Conservation (phyloP, 2,797 vertebrate genomes). For the Acestrorhynchus altus region DNA sequence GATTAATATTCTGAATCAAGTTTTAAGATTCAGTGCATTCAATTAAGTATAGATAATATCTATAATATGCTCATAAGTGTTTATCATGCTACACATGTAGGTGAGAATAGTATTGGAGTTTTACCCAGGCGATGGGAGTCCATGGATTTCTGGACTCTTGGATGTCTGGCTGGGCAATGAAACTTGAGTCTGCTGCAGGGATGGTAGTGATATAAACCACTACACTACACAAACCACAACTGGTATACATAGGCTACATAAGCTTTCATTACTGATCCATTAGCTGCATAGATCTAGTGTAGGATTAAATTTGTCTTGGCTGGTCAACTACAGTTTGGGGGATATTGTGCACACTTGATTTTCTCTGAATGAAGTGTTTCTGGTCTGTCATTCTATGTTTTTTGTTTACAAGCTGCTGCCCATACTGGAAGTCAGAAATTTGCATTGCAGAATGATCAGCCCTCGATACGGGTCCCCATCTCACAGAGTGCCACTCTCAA, state of each 20-base stretch:
- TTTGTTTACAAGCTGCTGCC: constrained; percentile 57
- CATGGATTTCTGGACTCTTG: no score
- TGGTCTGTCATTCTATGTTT: no score
- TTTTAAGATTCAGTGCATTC: no score
- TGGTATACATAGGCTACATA: not conserved
- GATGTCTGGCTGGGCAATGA: no score
- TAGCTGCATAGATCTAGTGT: not conserved
- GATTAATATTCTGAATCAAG: no score
- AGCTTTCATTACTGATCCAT: not conserved
- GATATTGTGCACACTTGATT: not conserved
- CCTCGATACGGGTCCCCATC: constrained; percentile 36
- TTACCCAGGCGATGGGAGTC: no score
- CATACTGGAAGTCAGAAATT: not conserved
- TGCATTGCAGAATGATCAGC: constrained; percentile 52
- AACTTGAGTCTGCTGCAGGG: no score
- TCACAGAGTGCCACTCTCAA: accelerated
- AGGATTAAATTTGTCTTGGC: not conserved
- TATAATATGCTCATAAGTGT: no score
- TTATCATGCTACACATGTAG: no score
- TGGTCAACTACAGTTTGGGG: not conserved
- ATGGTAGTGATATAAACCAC: no score
- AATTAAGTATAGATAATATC: no score
- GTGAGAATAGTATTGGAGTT: no score
- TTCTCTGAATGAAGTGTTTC: not conserved
- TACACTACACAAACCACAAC: not conserved